Base-by-base conservation (phyloP, 2,888 invertebrate genomes). In the Maniola hyperantus region DNA sequence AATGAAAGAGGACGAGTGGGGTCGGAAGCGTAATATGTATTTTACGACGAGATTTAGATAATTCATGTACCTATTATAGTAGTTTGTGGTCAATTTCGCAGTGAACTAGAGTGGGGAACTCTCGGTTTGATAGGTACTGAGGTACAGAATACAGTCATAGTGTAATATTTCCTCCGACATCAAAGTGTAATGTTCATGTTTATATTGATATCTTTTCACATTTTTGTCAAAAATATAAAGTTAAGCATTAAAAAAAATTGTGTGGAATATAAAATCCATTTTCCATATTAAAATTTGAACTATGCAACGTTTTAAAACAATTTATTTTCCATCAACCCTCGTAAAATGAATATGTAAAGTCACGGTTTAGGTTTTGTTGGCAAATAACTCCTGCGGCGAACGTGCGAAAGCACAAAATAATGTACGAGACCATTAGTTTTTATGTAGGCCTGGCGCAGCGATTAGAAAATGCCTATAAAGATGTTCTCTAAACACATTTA, bases 381-480 rank as follows among this genome's bases (percentile, higher is more conserved):
- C 50, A 51, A 36, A 54, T 51, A 51, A 39, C n/a, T 50, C 48
- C 39, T 65, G 42, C 60, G 55, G 60, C 13, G 46, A 51, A 63
- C 59, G 70, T 69, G 66, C 55, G 60, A 34, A 54, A 59, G 53
- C 48, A 55, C 58, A 46, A 70, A n/a, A n/a, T n/a, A n/a, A 70
- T 66, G 44, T 51, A 60, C 60, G 72, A 63, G 74, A 69, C 70
- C 75, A 76, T 84, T 80, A 76, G 74, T 76, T 83, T 84, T 82
- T 80, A 84, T 79, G 80, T 26, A 70, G 66, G 71, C 78, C 77
- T 79, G 77, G 13, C 8, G 81, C 77, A 75, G 77, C 73, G 76
- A 79, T 80, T 76, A 77, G 68, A 69, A 66, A 61, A 15, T 46
- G 33, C 11, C 59, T 59, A n/a, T 2, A 20, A 10, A 34, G n/a